Percentiles rank a stretch among this genome's conserved stretches.
phyloP scores from a whole-genome alignment of 2,797 vertebrate species.

The Ptychadena robeensis region DNA sequence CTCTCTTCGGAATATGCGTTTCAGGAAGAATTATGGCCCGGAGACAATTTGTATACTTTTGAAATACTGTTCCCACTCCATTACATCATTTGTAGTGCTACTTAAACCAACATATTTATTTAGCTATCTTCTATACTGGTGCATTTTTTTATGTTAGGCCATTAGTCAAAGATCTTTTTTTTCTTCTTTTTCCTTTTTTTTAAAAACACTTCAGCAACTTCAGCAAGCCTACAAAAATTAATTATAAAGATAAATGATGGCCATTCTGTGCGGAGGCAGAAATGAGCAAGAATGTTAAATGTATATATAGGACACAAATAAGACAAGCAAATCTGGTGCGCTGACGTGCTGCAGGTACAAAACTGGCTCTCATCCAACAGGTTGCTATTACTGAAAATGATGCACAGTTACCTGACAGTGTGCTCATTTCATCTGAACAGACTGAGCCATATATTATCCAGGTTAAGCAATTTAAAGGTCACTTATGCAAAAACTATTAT shows the following conservation, averaged over 20 bases:
- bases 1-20: slow-evolving; percentile 71
- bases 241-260: slow-evolving; percentile 41
- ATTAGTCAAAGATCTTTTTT: slow-evolving; percentile 49
- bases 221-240: slow-evolving; percentile 39
- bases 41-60: slow-evolving; percentile 54
- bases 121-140: slow-evolving; percentile 51
- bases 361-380: neutral
- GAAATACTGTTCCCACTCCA: slow-evolving; percentile 52
- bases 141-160: slow-evolving; percentile 51
- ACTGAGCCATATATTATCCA: neutral
- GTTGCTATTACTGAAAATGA: neutral
- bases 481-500: too few species aligned
- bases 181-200: too few species aligned
- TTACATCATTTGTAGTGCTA: slow-evolving; percentile 54
- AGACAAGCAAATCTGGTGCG: neutral
- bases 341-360: slow-evolving; percentile 23
- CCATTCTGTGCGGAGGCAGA: slow-evolving; percentile 29
- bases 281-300: slow-evolving; percentile 36
- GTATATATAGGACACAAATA: slow-evolving; percentile 29
- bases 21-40: slow-evolving; percentile 58
- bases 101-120: slow-evolving; percentile 59
- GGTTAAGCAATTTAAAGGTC: neutral
- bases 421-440: neutral
- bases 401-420: neutral
- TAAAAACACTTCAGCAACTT: slow-evolving; percentile 33